phyloP scores from a whole-genome alignment of 2,113 vertebrate genomes.

The Phyllostomus discolor region DNA sequence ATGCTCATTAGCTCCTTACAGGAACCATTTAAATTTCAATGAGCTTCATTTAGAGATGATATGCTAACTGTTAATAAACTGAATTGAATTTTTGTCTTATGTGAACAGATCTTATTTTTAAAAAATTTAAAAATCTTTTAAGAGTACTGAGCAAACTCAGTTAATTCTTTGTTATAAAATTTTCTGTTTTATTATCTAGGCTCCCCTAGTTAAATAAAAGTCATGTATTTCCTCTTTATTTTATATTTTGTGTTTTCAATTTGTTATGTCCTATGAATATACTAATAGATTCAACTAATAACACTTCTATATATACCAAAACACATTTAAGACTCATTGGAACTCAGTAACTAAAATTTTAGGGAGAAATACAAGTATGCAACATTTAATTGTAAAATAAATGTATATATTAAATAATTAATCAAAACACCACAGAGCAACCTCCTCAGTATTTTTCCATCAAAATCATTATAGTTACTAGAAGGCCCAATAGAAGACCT shows the following conservation, averaged over 20 bases:
- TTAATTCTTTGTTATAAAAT: constrained; percentile 66
- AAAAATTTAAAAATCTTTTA: constrained; percentile 25
- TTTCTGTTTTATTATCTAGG: constrained; percentile 67
- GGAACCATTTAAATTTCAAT: constrained; percentile 78
- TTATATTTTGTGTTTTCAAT: constrained; percentile 74
- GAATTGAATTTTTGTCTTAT: constrained; percentile 48
- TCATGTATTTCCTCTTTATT: constrained; percentile 56
- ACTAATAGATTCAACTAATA: constrained; percentile 61
- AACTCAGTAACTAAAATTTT: constrained; percentile 52
- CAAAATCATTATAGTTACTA: background rate
- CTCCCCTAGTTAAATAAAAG: constrained; percentile 63
- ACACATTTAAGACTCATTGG: constrained; percentile 60
- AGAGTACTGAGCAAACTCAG: constrained; percentile 62
- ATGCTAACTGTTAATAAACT: constrained; percentile 81
- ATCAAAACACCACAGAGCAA: background rate
- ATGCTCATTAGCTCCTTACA: constrained; percentile 84
- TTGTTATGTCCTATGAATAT: constrained; percentile 64
- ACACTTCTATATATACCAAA: constrained; percentile 68
- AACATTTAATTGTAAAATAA: constrained; percentile 37
- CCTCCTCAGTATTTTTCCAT: background rate
- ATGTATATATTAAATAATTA: background rate
- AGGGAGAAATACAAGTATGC: constrained; percentile 48
- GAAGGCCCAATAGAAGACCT: background rate
- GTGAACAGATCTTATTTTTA: background rate
- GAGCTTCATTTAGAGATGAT: constrained; percentile 78